Percentiles rank a stretch among this genome's conserved stretches.
Evolutionary conservation across 2,888 invertebrate genomes (phyloP).

Genomic region (Heliconius aoede): DNA sequence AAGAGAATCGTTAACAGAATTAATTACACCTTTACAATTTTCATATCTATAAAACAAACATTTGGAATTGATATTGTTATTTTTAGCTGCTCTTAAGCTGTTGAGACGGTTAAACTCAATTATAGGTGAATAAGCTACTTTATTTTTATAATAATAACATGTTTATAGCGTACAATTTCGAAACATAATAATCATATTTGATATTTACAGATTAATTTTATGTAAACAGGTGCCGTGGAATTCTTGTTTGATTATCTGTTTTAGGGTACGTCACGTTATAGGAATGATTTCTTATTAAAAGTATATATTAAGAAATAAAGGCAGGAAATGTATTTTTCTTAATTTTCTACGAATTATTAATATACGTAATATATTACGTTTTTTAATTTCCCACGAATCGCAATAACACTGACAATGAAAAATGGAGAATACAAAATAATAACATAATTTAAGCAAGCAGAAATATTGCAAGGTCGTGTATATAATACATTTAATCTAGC

Average conservation of each 20-base stretch:
- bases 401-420: too few relatives aligned
- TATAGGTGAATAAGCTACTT: not conserved
- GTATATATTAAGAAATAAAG: too few relatives aligned
- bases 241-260: not conserved
- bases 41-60: not conserved
- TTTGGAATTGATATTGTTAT: not conserved
- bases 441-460: not conserved
- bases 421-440: too few relatives aligned
- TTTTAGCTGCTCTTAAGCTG: not conserved
- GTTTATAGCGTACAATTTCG: not conserved
- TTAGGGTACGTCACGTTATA: not conserved
- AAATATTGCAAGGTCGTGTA: not conserved
- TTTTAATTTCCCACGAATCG: too few relatives aligned
- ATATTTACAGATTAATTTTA: constrained; percentile 16
- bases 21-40: not conserved
- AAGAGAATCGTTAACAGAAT: not conserved
- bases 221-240: constrained; percentile 13
- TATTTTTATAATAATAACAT: constrained; percentile 1
- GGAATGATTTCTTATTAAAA: too few relatives aligned
- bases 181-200: constrained; percentile 12
- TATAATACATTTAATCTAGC: too few relatives aligned
- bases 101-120: not conserved
- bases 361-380: too few relatives aligned
- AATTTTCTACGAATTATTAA: too few relatives aligned
- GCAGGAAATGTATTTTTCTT: too few relatives aligned